A percentile compares a stretch with the other conserved stretches of the same genome.
These are phyloP conservation scores for Zosterops hypoxanthus DNA, from an alignment of 2,113 vertebrate species.

Conservation along the genomic window DNA sequence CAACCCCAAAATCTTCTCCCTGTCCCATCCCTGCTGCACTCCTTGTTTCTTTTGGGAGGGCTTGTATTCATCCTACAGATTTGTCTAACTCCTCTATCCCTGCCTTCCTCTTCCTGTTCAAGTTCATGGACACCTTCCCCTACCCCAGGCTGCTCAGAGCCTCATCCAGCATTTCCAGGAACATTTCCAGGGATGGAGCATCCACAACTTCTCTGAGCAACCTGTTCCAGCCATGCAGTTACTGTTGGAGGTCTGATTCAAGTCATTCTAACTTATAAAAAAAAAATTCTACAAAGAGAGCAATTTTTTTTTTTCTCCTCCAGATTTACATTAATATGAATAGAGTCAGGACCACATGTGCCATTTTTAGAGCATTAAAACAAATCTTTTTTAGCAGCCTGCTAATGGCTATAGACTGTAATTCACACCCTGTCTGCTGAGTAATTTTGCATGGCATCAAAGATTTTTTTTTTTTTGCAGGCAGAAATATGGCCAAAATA, in stretches of 20 bases:
- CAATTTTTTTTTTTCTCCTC: background rate
- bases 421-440: slow-evolving; percentile 28
- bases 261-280: background rate
- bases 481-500: slow-evolving; percentile 57
- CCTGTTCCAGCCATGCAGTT: background rate
- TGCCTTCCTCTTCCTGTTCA: background rate
- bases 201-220: background rate
- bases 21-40: background rate
- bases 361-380: background rate
- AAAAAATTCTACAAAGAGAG: background rate
- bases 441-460: slow-evolving; percentile 59
- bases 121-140: background rate
- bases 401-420: slow-evolving; percentile 25
- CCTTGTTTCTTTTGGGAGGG: background rate
- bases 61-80: background rate
- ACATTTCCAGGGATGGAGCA: background rate
- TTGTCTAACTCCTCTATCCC: background rate
- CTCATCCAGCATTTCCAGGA: background rate
- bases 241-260: background rate
- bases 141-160: background rate
- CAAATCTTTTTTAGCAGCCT: background rate
- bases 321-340: background rate
- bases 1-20: background rate
- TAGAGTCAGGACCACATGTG: background rate
- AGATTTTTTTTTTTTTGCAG: slow-evolving; percentile 39